Base-by-base conservation (phyloP, 2,888 invertebrate genomes). In the Leucophora obtusa region DNA sequence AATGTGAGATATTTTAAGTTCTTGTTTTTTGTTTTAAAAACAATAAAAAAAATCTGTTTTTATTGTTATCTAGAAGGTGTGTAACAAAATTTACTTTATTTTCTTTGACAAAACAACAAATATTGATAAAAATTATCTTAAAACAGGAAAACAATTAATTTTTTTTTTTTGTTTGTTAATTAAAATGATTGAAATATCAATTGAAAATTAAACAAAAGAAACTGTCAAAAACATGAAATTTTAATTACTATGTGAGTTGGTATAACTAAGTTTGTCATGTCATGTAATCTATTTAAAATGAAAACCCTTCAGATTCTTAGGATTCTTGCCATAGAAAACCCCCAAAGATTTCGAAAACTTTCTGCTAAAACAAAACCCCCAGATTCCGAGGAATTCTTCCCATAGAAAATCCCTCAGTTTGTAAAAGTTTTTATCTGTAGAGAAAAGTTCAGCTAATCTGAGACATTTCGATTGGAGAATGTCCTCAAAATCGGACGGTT, bases 241-340 rank as follows among this genome's bases (percentile, higher is more conserved):
- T 47, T 47, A 47, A 47, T 47, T 47, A 47, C n/a, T 47, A 47
- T n/a, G n/a, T 47, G 10, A n/a, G n/a, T n/a, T n/a, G n/a, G n/a
- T n/a, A n/a, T n/a, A n/a, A n/a, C n/a, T n/a, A n/a, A n/a, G n/a
- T n/a, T n/a, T n/a, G n/a, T n/a, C n/a, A n/a, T n/a, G n/a, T n/a
- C n/a, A n/a, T n/a, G n/a, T n/a, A n/a, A n/a, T n/a, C n/a, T n/a
- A n/a, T n/a, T n/a, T n/a, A n/a, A n/a, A n/a, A n/a, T n/a, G n/a
- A n/a, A n/a, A n/a, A n/a, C n/a, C n/a, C n/a, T n/a, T n/a, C n/a
- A n/a, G n/a, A n/a, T n/a, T n/a, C n/a, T n/a, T n/a, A n/a, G n/a
- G n/a, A n/a, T n/a, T n/a, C n/a, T n/a, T n/a, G n/a, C n/a, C n/a
- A n/a, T n/a, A n/a, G n/a, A n/a, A n/a, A n/a, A n/a, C n/a, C n/a